phyloP scores from a whole-genome alignment of 92 coral and sea anemone species.

The Desmophyllum pertusum region DNA sequence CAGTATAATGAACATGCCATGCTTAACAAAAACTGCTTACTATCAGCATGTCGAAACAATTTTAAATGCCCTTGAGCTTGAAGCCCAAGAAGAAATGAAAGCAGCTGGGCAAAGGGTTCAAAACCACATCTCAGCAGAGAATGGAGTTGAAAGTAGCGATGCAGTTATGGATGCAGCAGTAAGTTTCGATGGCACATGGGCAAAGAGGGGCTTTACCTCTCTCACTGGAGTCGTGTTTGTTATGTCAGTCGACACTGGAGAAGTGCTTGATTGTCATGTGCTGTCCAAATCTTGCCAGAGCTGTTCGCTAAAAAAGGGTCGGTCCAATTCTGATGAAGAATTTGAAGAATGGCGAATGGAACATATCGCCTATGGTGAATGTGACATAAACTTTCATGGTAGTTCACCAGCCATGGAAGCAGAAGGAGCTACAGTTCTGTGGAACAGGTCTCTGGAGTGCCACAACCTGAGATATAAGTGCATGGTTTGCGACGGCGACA shows the following conservation, averaged over 20 bases:
- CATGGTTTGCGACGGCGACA: slow-evolving; percentile 61
- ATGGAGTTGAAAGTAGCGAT: slow-evolving; percentile 12
- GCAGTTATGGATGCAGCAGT: slow-evolving; percentile 20
- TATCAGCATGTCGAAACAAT: slow-evolving; percentile 28
- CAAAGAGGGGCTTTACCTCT: slow-evolving; percentile 42
- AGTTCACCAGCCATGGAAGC: slow-evolving; percentile 63
- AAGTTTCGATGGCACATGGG: slow-evolving; percentile 47
- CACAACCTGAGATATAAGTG: slow-evolving; percentile 55
- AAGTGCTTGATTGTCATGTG: no score
- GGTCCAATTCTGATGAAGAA: not conserved
- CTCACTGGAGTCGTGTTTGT: slow-evolving; percentile 42
- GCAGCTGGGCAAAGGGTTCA: slow-evolving; percentile 15
- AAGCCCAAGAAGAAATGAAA: slow-evolving; percentile 19
- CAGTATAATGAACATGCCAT: slow-evolving; percentile 48
- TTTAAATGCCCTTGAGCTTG: slow-evolving; percentile 11
- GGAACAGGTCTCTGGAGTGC: slow-evolving; percentile 34
- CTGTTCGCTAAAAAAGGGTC: not conserved
- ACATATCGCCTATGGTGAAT: not conserved
- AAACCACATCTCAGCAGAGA: slow-evolving; percentile 19
- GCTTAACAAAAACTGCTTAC: slow-evolving; percentile 7
- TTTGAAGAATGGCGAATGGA: not conserved
- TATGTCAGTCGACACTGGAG: no score
- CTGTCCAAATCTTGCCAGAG: not conserved
- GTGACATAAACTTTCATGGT: slow-evolving; percentile 4
- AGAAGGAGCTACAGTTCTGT: slow-evolving; percentile 42